These are phyloP conservation scores for Tachycineta bicolor DNA, from an alignment of 2,113 vertebrate species.

Conservation along the genomic window DNA sequence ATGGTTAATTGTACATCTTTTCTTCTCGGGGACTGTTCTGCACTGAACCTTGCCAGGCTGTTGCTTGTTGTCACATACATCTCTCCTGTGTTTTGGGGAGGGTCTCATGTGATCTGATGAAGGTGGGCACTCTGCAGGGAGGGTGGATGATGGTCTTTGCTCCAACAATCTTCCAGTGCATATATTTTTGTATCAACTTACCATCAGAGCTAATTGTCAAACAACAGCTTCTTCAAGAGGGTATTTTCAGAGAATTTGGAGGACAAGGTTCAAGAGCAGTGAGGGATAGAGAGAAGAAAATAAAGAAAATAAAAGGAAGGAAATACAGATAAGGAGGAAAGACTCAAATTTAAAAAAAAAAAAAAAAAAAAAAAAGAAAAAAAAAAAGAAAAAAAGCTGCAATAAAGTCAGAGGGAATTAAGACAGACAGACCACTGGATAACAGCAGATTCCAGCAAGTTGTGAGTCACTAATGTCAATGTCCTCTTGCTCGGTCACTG, in stretches of 20 bases:
- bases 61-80: neutral
- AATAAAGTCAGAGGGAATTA: neutral
- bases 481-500: slow-evolving; percentile 20
- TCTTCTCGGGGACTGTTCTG: neutral
- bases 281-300: neutral
- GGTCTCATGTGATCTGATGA: neutral
- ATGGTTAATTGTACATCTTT: neutral
- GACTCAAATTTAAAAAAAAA: neutral
- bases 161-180: neutral
- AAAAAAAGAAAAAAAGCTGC: neutral
- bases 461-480: neutral
- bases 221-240: neutral
- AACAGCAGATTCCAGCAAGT: neutral
- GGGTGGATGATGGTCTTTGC: neutral
- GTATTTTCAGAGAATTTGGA: neutral
- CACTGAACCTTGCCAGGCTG: fast-evolving
- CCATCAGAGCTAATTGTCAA: neutral
- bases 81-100: neutral
- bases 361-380: neutral
- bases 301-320: neutral
- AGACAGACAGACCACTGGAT: neutral
- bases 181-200: neutral
- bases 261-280: neutral
- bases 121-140: neutral
- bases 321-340: neutral